Evolutionary conservation across 2,888 invertebrate genomes (phyloP).

Genomic region (Eudemis profundana): DNA sequence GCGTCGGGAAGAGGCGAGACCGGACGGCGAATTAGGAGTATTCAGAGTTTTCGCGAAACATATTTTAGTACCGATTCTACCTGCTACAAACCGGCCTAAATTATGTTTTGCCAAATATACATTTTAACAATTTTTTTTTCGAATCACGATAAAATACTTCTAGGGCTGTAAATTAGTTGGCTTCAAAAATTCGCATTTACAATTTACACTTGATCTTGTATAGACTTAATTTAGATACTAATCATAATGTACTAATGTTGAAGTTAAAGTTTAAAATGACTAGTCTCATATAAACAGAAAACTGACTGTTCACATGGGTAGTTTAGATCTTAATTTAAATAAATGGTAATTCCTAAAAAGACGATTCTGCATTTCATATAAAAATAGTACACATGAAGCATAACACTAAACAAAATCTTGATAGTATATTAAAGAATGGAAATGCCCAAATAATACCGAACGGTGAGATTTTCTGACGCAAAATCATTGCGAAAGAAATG

Average conservation of each 20-base stretch:
- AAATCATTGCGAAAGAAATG: too few species aligned
- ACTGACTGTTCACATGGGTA: constrained; percentile 7
- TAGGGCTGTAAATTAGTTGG: background rate
- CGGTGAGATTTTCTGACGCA: background rate
- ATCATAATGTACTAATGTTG: constrained; percentile 19
- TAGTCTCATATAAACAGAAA: constrained; percentile 34
- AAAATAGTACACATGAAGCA: background rate
- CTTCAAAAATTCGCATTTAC: background rate
- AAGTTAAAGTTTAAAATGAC: constrained; percentile 34
- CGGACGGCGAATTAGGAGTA: background rate
- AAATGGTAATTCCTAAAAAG: background rate
- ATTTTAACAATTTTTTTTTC: too few species aligned
- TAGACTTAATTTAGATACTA: constrained; percentile 25
- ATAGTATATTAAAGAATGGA: too few species aligned
- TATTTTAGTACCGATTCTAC: too few species aligned
- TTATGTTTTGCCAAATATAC: background rate
- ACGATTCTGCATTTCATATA: background rate
- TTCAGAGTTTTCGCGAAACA: too few species aligned
- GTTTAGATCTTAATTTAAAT: background rate
- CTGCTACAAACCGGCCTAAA: background rate
- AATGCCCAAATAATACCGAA: background rate
- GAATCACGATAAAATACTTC: background rate
- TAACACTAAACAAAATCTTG: too few species aligned
- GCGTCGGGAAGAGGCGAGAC: background rate
- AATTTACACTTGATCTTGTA: constrained; percentile 23